These are phyloP conservation scores for Cataglyphis livida DNA, from an alignment of 2,888 invertebrate species.

Conservation along the genomic window DNA sequence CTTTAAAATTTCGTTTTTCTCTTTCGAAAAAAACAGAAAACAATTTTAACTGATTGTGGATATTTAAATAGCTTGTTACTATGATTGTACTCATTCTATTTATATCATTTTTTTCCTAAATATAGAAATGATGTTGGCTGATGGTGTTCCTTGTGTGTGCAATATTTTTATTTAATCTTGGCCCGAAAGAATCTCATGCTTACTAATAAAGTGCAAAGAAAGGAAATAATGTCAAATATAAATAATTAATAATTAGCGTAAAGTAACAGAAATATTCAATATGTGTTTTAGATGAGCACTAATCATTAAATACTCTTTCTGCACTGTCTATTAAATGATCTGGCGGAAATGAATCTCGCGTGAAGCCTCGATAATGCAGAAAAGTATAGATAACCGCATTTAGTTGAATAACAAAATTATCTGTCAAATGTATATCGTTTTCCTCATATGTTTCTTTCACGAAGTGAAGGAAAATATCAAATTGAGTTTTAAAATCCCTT, in stretches of 20 bases:
- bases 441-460: background rate
- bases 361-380: background rate
- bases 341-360: background rate
- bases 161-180: background rate
- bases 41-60: background rate
- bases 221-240: background rate
- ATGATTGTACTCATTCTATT: background rate
- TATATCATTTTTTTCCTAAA: background rate
- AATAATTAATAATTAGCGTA: background rate
- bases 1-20: background rate
- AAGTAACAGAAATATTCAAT: background rate
- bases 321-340: background rate
- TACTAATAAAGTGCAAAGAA: background rate
- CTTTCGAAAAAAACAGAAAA: background rate
- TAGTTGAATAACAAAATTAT: slow-evolving; percentile 34
- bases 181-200: background rate
- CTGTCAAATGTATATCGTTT: background rate
- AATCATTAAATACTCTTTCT: background rate
- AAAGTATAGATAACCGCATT: slow-evolving; percentile 15
- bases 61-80: background rate
- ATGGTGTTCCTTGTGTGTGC: background rate
- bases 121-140: background rate
- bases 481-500: background rate
- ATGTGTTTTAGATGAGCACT: background rate
- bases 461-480: background rate